These are phyloP conservation scores for Platygyra sinensis DNA, from an alignment of 64 coral and sea anemone genomes.

Conservation along the genomic window DNA sequence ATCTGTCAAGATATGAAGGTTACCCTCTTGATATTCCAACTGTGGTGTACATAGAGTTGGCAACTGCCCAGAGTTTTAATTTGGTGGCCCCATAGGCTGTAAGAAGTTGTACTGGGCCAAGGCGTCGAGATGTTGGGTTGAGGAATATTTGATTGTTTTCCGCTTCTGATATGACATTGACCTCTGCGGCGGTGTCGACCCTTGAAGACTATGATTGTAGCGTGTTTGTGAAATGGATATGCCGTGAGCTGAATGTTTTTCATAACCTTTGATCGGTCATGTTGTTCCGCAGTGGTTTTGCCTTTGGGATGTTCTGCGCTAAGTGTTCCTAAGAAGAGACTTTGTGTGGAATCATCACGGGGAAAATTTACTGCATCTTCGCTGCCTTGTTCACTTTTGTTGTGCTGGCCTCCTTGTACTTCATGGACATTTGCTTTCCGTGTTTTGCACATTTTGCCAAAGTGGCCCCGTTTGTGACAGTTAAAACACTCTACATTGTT, in stretches of 20 bases:
- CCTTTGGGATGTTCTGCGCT: neutral
- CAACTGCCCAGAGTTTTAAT: slow-evolving; percentile 61
- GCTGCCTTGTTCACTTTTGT: neutral
- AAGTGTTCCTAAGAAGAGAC: slow-evolving; percentile 49
- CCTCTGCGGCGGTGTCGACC: slow-evolving; percentile 70
- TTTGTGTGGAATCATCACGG: neutral
- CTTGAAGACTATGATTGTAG: slow-evolving; percentile 54
- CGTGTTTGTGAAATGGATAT: slow-evolving; percentile 37
- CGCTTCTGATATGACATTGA: slow-evolving; percentile 57
- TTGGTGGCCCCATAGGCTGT: slow-evolving; percentile 55
- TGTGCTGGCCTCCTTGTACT: neutral
- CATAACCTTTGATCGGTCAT: slow-evolving; percentile 15
- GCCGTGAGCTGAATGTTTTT: slow-evolving; percentile 47
- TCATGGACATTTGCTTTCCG: no score
- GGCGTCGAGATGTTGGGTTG: slow-evolving; percentile 35
- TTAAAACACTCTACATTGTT: neutral
- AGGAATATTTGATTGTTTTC: slow-evolving; percentile 44
- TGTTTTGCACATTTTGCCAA: slow-evolving; percentile 16
- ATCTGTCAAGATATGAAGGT: slow-evolving; percentile 46
- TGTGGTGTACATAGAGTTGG: slow-evolving; percentile 70
- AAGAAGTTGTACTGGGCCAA: slow-evolving; percentile 47
- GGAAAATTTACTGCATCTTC: neutral
- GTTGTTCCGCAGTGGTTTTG: neutral
- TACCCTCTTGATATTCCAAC: slow-evolving; percentile 12
- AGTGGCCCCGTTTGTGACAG: slow-evolving; percentile 56